Evolutionary conservation across 2,113 vertebrate genomes (phyloP).

Genomic region (Lonchura striata): DNA sequence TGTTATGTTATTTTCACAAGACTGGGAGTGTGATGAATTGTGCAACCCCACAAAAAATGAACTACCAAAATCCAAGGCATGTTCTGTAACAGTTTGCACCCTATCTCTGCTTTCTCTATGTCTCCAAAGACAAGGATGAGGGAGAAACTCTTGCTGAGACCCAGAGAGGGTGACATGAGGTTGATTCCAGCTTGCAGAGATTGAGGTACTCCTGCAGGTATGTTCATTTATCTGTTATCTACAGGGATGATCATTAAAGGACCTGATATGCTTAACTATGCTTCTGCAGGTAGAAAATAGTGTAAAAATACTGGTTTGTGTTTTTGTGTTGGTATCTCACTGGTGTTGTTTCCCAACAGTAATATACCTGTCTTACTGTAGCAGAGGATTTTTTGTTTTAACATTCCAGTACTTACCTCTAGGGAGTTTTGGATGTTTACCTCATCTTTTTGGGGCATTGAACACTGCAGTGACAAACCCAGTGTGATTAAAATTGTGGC

Average conservation of each 20-base stretch:
- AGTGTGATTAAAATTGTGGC: neutral
- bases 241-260: neutral
- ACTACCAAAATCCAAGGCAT: neutral
- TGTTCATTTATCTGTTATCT: neutral
- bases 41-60: neutral
- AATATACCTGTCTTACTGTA: neutral
- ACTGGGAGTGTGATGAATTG: neutral
- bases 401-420: neutral
- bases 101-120: neutral
- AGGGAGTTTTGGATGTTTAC: neutral
- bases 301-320: neutral
- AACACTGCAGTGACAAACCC: neutral
- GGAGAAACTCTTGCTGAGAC: neutral
- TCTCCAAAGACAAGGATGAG: neutral
- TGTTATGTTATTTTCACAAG: neutral
- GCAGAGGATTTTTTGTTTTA: neutral
- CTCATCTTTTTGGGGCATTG: neutral
- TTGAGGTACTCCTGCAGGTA: neutral
- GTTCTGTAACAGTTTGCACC: neutral
- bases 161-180: neutral
- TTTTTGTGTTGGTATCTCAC: neutral
- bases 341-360: neutral
- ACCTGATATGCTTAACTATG: neutral
- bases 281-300: neutral
- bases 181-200: neutral